Evolutionary conservation across 2,888 invertebrate genomes (phyloP).

Genomic region (Drosophila paranaensis): DNA sequence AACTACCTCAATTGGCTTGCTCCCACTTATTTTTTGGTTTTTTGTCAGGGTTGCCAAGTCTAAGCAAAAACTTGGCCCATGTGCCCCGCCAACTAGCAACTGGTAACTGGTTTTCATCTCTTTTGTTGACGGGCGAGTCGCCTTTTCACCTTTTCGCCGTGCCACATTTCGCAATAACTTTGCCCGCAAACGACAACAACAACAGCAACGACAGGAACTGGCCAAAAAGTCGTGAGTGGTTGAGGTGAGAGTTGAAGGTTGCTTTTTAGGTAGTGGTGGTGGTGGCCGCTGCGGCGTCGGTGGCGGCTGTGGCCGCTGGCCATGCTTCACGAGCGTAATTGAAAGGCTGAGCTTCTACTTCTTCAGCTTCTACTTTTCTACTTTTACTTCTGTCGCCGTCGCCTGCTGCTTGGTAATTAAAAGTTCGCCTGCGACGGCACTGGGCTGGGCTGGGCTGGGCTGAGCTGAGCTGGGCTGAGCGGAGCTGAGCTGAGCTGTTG

Average conservation of each 20-base stretch:
- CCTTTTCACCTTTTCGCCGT: conserved; percentile 55
- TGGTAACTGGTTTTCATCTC: conserved; percentile 50
- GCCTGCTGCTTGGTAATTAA: conserved; percentile 76
- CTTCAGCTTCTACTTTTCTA: conserved; percentile 16
- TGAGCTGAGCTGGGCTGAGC: conserved; percentile 51
- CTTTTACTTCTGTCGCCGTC: conserved; percentile 9
- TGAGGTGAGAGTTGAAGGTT: conserved; percentile 1
- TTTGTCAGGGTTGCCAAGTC: conserved; percentile 45
- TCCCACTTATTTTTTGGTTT: background rate
- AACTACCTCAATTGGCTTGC: background rate
- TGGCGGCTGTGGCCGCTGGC: conserved; percentile 58
- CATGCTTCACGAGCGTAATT: conserved; percentile 70
- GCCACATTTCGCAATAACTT: conserved; percentile 64
- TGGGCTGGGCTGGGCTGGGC: conserved; percentile 53
- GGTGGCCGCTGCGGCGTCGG: no score
- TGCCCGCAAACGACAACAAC: conserved; percentile 57
- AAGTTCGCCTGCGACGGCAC: conserved; percentile 68
- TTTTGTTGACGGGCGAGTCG: conserved; percentile 40
- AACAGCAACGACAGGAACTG: conserved; percentile 40
- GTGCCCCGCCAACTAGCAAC: conserved; percentile 46
- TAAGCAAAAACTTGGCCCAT: conserved; percentile 71
- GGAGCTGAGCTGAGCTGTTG: conserved; percentile 55
- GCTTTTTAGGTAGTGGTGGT: background rate
- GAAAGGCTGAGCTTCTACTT: conserved; percentile 54
- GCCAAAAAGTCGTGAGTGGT: conserved; percentile 20